Conservation (phyloP, 1,140 invertebrate genomes). For the Drosophila biarmipes region DNA sequence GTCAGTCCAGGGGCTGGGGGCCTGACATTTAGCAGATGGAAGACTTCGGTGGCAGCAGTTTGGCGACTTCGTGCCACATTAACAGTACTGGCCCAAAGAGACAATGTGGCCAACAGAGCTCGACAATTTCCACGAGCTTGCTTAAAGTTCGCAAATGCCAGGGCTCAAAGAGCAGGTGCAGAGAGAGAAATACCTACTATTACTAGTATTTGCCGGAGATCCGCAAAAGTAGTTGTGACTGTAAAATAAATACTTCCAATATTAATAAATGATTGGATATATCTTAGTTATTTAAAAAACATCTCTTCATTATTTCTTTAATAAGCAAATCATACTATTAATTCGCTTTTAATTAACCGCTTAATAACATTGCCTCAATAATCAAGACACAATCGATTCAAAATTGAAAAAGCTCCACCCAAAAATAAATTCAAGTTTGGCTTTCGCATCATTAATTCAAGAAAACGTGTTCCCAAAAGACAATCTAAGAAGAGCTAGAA, state of each 20-base stretch:
- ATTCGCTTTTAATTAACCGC: constrained; percentile 12
- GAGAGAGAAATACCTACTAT: not conserved
- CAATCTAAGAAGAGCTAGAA: not conserved
- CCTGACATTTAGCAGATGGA: constrained; percentile 49
- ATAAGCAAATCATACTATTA: not conserved
- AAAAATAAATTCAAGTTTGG: not conserved
- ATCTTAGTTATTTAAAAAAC: constrained; percentile 4
- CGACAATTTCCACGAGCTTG: constrained; percentile 21
- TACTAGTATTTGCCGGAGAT: not conserved
- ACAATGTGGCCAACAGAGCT: constrained; percentile 26
- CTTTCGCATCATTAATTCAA: constrained; percentile 3
- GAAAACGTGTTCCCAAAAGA: constrained; percentile 12
- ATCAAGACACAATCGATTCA: constrained; percentile 19
- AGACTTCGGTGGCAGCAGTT: constrained; percentile 15
- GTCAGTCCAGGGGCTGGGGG: constrained; percentile 12
- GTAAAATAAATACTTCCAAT: not conserved
- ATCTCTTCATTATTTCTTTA: constrained; percentile 11
- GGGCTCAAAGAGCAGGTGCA: constrained; percentile 28
- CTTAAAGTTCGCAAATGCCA: constrained; percentile 22
- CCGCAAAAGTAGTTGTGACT: too few relatives aligned
- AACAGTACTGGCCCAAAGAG: constrained; percentile 42
- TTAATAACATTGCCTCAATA: constrained; percentile 11
- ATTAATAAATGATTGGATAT: not conserved
- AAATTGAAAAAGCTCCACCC: constrained; percentile 8
- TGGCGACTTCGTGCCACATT: constrained; percentile 50